Conservation (phyloP, 2,888 invertebrate species). For the Lysandra coridon region DNA sequence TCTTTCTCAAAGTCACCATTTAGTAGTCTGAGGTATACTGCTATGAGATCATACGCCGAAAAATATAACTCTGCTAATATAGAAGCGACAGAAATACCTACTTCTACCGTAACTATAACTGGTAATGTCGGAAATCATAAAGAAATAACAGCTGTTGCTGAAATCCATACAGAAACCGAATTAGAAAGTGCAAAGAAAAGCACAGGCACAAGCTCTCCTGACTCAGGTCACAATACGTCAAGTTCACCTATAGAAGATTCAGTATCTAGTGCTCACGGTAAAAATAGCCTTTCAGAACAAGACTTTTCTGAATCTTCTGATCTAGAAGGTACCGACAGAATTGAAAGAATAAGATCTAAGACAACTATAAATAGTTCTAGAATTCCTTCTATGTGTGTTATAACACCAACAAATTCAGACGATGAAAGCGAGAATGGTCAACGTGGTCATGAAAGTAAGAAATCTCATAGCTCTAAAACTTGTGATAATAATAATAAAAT, state of each 20-base stretch:
- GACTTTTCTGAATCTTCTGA: constrained; percentile 94
- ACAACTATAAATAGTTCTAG: constrained; percentile 92
- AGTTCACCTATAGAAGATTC: constrained; percentile 89
- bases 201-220: constrained; percentile 87
- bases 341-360: constrained; percentile 91
- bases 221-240: constrained; percentile 90
- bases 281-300: constrained; percentile 86
- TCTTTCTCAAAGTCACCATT: constrained; percentile 69
- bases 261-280: constrained; percentile 85
- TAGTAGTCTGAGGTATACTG: constrained; percentile 64
- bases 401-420: constrained; percentile 92
- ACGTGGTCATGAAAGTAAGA: constrained; percentile 62
- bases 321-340: constrained; percentile 92
- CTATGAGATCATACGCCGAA: constrained; percentile 60
- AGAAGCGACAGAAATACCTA: constrained; percentile 59
- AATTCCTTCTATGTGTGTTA: constrained; percentile 95
- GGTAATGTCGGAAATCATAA: constrained; percentile 65
- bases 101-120: constrained; percentile 67
- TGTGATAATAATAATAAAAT: constrained; percentile 52
- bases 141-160: constrained; percentile 82
- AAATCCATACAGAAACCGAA: constrained; percentile 75
- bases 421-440: constrained; percentile 84
- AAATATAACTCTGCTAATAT: constrained; percentile 66
- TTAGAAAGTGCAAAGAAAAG: constrained; percentile 76
- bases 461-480: constrained; percentile 47